phyloP scores from a whole-genome alignment of 2,113 vertebrate species.

The crab-eating macaque (Macaca fascicularis) region DNA sequence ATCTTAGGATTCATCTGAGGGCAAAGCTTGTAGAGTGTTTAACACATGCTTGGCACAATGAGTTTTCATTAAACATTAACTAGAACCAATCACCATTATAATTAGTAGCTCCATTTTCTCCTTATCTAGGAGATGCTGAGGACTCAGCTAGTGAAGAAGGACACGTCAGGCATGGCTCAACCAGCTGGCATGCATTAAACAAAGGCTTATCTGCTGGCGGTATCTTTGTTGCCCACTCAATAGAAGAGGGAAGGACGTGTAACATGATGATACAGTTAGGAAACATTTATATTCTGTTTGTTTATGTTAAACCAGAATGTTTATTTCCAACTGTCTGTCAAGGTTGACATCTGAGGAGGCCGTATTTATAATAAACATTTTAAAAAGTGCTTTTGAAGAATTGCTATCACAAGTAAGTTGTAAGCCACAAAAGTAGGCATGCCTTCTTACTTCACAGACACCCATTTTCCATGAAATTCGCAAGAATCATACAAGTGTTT shows the following conservation, averaged over 20 bases:
- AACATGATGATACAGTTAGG: background rate
- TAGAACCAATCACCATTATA: background rate
- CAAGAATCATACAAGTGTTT: background rate
- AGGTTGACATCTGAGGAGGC: conserved; percentile 44
- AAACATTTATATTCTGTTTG: conserved; percentile 26
- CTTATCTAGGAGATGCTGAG: background rate
- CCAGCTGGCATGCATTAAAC: background rate
- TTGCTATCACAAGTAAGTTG: background rate
- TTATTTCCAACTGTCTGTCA: conserved; percentile 56
- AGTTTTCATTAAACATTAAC: background rate
- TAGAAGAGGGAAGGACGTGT: background rate
- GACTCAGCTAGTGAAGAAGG: background rate
- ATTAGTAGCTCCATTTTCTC: background rate
- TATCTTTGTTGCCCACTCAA: background rate
- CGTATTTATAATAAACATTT: conserved; percentile 19
- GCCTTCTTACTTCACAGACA: background rate
- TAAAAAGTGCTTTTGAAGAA: background rate
- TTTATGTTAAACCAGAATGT: conserved; percentile 38
- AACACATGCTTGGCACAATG: background rate
- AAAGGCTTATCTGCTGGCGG: background rate
- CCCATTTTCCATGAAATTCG: background rate
- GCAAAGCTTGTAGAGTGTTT: background rate
- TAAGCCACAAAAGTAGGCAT: background rate
- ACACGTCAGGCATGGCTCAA: background rate
- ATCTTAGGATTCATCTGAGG: background rate